phyloP scores from a whole-genome alignment of 2,113 vertebrate genomes.

The Sylvietta virens region DNA sequence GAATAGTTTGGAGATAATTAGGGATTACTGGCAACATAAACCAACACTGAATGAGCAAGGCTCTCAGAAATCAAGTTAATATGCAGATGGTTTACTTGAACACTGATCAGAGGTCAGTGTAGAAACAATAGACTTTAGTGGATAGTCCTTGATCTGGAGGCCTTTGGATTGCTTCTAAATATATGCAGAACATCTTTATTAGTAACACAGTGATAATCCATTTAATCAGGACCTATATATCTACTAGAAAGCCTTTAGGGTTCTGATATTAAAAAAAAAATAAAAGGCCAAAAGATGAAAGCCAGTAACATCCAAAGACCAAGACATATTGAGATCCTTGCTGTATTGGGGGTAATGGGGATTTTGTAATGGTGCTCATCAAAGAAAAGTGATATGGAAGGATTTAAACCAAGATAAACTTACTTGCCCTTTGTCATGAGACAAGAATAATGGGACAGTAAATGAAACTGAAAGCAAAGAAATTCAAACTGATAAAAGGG shows the following conservation, averaged over 20 bases:
- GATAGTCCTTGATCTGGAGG: background rate
- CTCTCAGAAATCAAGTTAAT: background rate
- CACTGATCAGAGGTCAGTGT: background rate
- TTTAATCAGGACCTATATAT: background rate
- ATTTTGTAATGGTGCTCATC: background rate
- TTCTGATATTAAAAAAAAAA: background rate
- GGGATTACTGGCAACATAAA: background rate
- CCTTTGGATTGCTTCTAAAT: background rate
- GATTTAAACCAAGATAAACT: conserved; percentile 25
- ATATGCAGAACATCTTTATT: background rate
- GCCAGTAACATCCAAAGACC: background rate
- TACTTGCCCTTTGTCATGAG: background rate
- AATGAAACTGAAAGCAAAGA: conserved; percentile 30
- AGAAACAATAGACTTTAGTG: background rate
- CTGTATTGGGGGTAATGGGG: background rate
- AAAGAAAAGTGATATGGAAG: background rate
- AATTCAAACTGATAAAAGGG: conserved; percentile 36
- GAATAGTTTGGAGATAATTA: background rate
- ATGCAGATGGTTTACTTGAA: background rate
- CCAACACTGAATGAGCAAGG: background rate
- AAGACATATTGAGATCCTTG: background rate
- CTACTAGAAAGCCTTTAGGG: background rate
- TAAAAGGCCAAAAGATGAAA: background rate
- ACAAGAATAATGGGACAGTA: background rate
- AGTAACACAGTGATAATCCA: background rate